These are phyloP conservation scores for Dicyrtomina minuta DNA, from an alignment of 2,888 invertebrate species.

Conservation along the genomic window DNA sequence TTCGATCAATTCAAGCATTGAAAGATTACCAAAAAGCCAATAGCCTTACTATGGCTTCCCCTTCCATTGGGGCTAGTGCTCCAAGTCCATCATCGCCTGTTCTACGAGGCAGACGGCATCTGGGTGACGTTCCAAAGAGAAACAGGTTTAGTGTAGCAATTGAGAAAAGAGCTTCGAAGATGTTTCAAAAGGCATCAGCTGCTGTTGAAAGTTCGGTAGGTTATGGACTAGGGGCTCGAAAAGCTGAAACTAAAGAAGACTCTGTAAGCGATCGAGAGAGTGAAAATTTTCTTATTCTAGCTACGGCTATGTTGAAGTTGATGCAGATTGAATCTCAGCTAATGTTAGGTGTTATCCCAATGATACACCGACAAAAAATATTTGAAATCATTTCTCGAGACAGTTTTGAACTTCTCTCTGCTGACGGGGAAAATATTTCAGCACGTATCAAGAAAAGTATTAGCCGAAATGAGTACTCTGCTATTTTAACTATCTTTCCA, in stretches of 20 bases:
- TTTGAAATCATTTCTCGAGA: slow-evolving; percentile 80
- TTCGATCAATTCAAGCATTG: slow-evolving; percentile 72
- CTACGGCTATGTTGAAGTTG: slow-evolving; percentile 78
- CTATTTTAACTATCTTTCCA: slow-evolving; percentile 78
- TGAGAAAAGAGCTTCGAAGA: slow-evolving; percentile 77
- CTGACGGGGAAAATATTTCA: slow-evolving; percentile 82
- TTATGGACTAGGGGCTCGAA: slow-evolving; percentile 46
- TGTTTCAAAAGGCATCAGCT: slow-evolving; percentile 79
- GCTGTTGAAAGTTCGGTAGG: slow-evolving; percentile 80
- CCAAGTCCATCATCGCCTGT: slow-evolving; percentile 51
- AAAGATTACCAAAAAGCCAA: slow-evolving; percentile 73
- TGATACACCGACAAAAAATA: slow-evolving; percentile 76
- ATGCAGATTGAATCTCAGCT: slow-evolving; percentile 83
- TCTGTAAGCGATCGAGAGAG: slow-evolving; percentile 75
- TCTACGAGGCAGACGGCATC: slow-evolving; percentile 28
- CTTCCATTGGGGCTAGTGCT: slow-evolving; percentile 40
- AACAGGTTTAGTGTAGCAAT: slow-evolving; percentile 55
- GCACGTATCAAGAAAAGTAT: slow-evolving; percentile 73
- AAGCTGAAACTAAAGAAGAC: slow-evolving; percentile 61
- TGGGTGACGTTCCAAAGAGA: slow-evolving; percentile 34
- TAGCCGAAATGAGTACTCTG: slow-evolving; percentile 73
- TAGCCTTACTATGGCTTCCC: slow-evolving; percentile 51
- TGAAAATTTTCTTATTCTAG: slow-evolving; percentile 77
- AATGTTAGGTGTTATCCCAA: slow-evolving; percentile 80
- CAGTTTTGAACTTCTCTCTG: slow-evolving; percentile 79